Conservation (phyloP, 2,888 invertebrate species). For the Omphaloscelis lunosa region DNA sequence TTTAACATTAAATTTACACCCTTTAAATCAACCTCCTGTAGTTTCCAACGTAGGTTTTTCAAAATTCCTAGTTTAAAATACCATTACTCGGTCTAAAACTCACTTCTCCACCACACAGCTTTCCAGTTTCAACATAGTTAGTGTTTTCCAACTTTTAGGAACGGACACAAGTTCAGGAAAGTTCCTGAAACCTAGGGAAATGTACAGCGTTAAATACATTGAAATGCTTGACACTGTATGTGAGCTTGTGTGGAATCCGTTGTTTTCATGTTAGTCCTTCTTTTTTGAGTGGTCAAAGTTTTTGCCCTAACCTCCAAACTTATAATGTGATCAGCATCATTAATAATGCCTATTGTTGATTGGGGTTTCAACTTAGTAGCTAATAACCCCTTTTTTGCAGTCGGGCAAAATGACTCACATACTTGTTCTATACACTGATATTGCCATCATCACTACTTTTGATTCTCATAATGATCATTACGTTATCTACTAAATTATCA, state of each 20-base stretch:
- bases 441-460: neutral
- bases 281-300: neutral
- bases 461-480: neutral
- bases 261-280: neutral
- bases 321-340: neutral
- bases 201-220: slow-evolving; percentile 34
- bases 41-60: neutral
- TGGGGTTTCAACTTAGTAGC: neutral
- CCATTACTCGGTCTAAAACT: slow-evolving; percentile 18
- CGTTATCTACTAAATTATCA: neutral
- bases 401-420: too few relatives aligned
- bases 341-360: neutral
- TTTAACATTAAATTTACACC: neutral
- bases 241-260: neutral
- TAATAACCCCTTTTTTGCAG: neutral
- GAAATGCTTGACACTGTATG: slow-evolving; percentile 31
- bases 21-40: too few relatives aligned
- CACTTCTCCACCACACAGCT: slow-evolving; percentile 14
- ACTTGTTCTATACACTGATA: neutral
- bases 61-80: slow-evolving; percentile 9
- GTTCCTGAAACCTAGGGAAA: slow-evolving; percentile 28
- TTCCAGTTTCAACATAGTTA: slow-evolving; percentile 41
- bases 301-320: too few relatives aligned
- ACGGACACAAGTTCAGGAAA: slow-evolving; percentile 17
- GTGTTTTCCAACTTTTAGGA: slow-evolving; percentile 39